phyloP scores from a whole-genome alignment of 2,797 vertebrate species.

The Hoplostethus mediterraneus region DNA sequence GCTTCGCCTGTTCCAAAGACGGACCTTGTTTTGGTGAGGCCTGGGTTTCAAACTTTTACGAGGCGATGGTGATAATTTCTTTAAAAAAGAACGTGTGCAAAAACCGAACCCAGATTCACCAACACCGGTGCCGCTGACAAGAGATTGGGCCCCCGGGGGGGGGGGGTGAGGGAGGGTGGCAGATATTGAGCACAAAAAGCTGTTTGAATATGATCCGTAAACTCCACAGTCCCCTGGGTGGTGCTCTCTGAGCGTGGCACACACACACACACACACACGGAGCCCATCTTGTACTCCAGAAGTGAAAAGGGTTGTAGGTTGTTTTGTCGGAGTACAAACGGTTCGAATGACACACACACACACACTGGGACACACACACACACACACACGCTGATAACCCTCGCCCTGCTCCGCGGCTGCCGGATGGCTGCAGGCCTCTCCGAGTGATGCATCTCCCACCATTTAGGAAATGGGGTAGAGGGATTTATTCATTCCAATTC shows the following conservation, averaged over 20 bases:
- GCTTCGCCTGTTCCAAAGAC: conserved; percentile 57
- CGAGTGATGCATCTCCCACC: conserved; percentile 76
- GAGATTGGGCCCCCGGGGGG: conserved; percentile 20
- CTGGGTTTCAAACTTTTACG: neutral
- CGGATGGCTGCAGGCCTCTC: conserved; percentile 67
- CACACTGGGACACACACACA: conserved; percentile 24
- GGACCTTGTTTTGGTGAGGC: conserved; percentile 51
- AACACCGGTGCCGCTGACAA: neutral
- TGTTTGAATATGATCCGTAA: conserved; percentile 81
- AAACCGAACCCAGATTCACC: too few relatives aligned
- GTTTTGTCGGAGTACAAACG: conserved; percentile 47
- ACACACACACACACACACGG: too few relatives aligned
- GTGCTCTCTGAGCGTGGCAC: conserved; percentile 52
- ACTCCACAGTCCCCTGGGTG: conserved; percentile 74
- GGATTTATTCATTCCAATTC: conserved; percentile 83
- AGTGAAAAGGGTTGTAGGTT: conserved; percentile 58
- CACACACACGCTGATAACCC: conserved; percentile 47
- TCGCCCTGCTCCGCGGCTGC: conserved; percentile 48
- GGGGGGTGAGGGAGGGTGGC: conserved; percentile 52
- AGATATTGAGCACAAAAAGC: conserved; percentile 71
- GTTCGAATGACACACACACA: conserved; percentile 56
- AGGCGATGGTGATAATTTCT: neutral
- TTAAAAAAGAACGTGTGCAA: too few relatives aligned
- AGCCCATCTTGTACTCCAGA: conserved; percentile 51
- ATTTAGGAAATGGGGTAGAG: conserved; percentile 77